Percentiles rank a stretch among this genome's conserved stretches.
Evolutionary conservation across 1,140 invertebrate genomes (phyloP).

Genomic region (Tetramorium alpestre): DNA sequence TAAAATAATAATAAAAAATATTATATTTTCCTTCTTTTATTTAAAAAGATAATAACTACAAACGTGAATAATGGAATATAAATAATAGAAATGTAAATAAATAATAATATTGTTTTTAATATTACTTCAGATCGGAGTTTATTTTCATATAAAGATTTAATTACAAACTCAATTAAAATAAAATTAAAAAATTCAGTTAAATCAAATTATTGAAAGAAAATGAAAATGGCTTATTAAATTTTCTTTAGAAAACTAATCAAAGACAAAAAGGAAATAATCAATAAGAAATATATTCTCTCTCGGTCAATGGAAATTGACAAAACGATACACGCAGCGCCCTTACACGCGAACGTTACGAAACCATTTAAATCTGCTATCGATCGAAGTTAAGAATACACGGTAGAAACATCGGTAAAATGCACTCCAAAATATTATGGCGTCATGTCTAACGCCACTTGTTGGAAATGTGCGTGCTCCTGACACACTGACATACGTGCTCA

Average conservation of each 20-base stretch:
- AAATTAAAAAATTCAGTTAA: too few relatives aligned
- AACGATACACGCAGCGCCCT: constrained; percentile 37
- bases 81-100: not conserved
- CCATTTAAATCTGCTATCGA: constrained; percentile 21
- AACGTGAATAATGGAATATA: not conserved
- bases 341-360: not conserved
- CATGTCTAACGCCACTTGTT: constrained; percentile 38
- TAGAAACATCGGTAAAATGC: constrained; percentile 4
- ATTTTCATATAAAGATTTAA: not conserved
- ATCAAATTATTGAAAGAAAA: not conserved
- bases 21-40: not conserved
- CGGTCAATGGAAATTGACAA: not conserved
- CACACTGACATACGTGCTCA: constrained; percentile 21
- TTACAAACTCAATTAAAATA: not conserved
- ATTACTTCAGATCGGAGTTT: not conserved
- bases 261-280: not conserved
- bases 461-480: constrained; percentile 43
- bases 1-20: not conserved
- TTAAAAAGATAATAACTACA: not conserved
- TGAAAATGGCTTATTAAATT: not conserved
- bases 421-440: constrained; percentile 50
- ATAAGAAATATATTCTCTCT: not conserved
- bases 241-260: not conserved
- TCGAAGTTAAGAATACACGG: constrained; percentile 1
- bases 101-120: constrained; percentile 6